A percentile compares a stretch with the other conserved stretches of the same genome.
These are phyloP conservation scores for Crotalus tigris DNA, from an alignment of 2,113 vertebrate genomes.

Conservation along the genomic window DNA sequence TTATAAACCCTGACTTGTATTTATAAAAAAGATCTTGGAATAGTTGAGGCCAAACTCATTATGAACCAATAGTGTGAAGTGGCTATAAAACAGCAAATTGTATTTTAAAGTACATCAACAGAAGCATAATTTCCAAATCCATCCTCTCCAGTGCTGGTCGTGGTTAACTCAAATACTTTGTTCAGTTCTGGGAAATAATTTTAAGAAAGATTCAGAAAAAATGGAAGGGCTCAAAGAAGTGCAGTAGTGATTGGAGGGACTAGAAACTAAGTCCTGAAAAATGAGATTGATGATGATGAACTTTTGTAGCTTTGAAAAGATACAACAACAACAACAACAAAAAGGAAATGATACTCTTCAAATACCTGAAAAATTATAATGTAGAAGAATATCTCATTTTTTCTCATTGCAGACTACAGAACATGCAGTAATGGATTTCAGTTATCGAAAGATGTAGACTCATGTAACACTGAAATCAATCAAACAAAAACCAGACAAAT, in stretches of 20 bases:
- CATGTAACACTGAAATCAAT: not conserved
- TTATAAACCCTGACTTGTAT: not conserved
- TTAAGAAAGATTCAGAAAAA: too few species aligned
- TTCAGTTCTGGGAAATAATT: not conserved
- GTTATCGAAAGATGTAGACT: not conserved
- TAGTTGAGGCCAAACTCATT: not conserved
- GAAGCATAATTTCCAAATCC: not conserved
- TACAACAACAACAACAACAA: not conserved
- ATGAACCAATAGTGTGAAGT: not conserved
- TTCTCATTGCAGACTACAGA: not conserved
- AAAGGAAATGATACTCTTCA: not conserved
- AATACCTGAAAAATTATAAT: not conserved
- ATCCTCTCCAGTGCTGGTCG: not conserved
- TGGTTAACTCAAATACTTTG: not conserved
- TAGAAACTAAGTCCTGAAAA: not conserved
- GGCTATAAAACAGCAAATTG: not conserved
- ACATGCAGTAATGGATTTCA: not conserved
- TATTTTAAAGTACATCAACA: not conserved
- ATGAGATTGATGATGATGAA: not conserved
- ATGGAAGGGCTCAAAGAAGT: not conserved
- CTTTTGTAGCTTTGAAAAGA: not conserved
- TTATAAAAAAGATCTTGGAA: not conserved
- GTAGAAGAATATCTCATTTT: not conserved
- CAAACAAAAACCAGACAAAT: not conserved
- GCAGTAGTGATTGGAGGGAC: not conserved